Evolutionary conservation across 2,797 vertebrate species (phyloP).

Genomic region (Coregonus ussuriensis): DNA sequence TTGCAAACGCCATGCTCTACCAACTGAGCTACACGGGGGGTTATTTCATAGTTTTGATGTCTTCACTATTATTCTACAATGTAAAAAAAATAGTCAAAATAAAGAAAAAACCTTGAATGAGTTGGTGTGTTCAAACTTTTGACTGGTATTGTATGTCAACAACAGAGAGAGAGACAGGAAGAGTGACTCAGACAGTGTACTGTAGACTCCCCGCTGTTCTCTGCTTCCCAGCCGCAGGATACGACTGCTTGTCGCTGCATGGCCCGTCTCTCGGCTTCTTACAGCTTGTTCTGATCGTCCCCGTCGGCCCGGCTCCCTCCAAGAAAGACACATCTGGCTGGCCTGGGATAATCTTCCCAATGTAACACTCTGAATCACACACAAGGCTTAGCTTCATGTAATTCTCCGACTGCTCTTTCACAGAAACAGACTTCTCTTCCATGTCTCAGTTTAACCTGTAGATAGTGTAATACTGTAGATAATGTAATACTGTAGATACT

Average conservation of each 20-base stretch:
- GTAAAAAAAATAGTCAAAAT: too few relatives aligned
- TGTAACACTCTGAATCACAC: constrained; percentile 69
- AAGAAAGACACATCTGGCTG: constrained; percentile 76
- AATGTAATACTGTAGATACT: too few relatives aligned
- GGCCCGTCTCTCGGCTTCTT: neutral
- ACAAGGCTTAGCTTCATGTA: constrained; percentile 69
- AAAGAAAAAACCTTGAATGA: too few relatives aligned
- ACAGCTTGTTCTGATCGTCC: neutral
- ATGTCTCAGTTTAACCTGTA: neutral
- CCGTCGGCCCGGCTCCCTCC: constrained; percentile 38
- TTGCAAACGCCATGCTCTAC: too few relatives aligned
- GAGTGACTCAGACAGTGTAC: constrained; percentile 52
- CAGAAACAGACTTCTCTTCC: constrained; percentile 30
- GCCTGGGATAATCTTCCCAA: constrained; percentile 70
- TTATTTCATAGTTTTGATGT: too few relatives aligned
- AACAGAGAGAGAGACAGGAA: constrained; percentile 45
- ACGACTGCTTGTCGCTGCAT: constrained; percentile 34
- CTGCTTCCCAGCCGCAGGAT: constrained; percentile 55
- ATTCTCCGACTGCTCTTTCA: constrained; percentile 65
- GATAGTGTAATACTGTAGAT: neutral
- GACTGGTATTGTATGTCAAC: constrained; percentile 31
- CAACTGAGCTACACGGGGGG: too few relatives aligned
- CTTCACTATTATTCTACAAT: too few relatives aligned
- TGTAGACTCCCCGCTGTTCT: constrained; percentile 57
- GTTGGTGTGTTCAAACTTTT: too few relatives aligned